These are phyloP conservation scores for Pristis pectinata DNA, from an alignment of 2,797 vertebrate genomes.

Conservation along the genomic window DNA sequence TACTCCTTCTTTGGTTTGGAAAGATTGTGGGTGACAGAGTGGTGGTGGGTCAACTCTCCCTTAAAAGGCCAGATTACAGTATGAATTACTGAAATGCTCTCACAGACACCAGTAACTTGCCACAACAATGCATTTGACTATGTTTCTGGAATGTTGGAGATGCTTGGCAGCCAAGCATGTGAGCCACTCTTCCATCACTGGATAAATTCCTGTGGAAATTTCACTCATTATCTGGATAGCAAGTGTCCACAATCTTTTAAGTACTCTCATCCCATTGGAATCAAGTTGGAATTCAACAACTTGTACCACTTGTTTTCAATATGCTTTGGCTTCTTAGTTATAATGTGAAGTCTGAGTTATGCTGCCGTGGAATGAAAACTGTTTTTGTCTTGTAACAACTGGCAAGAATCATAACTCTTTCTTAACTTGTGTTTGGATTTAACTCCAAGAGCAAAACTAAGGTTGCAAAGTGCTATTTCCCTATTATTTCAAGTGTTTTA, in stretches of 20 bases:
- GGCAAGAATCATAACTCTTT: not conserved
- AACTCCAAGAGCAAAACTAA: not conserved
- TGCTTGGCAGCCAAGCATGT: not conserved
- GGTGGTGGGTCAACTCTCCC: not conserved
- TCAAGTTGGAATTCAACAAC: not conserved
- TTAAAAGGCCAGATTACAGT: not conserved
- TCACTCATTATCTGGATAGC: not conserved
- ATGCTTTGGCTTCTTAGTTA: not conserved
- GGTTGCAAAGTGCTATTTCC: not conserved
- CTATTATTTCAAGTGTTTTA: not conserved
- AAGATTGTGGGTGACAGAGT: not conserved
- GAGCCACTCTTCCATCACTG: not conserved
- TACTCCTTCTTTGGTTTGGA: not conserved
- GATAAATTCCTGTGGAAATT: not conserved
- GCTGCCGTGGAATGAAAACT: not conserved
- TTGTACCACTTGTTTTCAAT: not conserved
- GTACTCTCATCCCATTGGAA: not conserved
- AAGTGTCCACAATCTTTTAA: not conserved
- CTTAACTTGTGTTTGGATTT: not conserved
- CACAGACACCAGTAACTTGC: not conserved
- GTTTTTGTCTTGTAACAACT: not conserved
- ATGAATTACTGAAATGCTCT: not conserved
- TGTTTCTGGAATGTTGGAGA: not conserved
- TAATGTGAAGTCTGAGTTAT: not conserved
- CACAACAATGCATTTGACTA: not conserved